These are phyloP conservation scores for Platycnemis pennipes DNA, from an alignment of 2,888 invertebrate genomes.

Conservation along the genomic window DNA sequence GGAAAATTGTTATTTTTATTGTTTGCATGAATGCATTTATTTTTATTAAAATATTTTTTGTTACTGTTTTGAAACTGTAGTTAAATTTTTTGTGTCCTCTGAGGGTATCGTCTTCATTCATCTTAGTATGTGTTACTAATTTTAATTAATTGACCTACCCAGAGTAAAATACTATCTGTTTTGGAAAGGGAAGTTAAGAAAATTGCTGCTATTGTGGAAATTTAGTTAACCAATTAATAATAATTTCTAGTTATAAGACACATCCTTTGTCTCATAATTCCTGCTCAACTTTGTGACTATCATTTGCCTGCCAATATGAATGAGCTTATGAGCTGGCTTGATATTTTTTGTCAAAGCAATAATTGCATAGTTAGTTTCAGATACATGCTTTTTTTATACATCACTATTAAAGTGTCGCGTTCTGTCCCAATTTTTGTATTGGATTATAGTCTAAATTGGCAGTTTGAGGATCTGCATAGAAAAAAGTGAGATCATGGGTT, in stretches of 20 bases:
- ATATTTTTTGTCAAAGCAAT: neutral
- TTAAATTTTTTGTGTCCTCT: neutral
- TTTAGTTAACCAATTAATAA: neutral
- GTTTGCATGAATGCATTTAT: neutral
- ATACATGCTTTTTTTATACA: neutral
- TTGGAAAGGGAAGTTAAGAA: neutral
- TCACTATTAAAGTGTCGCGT: neutral
- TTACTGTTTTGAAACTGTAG: neutral
- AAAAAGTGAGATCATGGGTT: neutral
- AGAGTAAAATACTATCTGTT: neutral
- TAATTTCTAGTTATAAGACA: neutral
- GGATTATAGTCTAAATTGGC: neutral
- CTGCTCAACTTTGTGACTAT: neutral
- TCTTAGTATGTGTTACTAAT: neutral
- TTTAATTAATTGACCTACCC: neutral
- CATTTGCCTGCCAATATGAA: neutral
- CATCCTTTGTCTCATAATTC: neutral
- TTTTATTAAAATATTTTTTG: neutral
- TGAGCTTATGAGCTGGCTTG: neutral
- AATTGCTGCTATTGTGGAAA: neutral
- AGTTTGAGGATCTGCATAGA: neutral
- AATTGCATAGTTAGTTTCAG: neutral
- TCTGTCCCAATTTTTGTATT: neutral
- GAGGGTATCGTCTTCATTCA: neutral
- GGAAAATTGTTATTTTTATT: neutral